Conservation (phyloP, 2,113 vertebrate species). For the Catharus fuscescens region DNA sequence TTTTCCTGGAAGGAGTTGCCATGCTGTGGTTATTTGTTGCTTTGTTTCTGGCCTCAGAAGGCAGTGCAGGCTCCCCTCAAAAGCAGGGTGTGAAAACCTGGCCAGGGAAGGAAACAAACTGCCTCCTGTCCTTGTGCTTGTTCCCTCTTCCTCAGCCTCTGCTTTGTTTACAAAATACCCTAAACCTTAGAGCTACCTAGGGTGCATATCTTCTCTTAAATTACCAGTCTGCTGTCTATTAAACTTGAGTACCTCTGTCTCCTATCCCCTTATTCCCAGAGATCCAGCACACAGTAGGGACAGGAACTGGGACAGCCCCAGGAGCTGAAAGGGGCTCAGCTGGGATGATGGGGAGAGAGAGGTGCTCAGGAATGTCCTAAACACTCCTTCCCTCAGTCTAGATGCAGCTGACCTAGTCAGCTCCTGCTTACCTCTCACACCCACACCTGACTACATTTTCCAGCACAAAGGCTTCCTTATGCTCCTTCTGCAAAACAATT, state of each 20-base stretch:
- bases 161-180: neutral
- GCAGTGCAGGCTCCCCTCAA: neutral
- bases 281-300: neutral
- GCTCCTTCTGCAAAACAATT: neutral
- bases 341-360: neutral
- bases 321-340: neutral
- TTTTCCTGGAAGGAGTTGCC: neutral
- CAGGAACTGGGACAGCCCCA: neutral
- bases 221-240: neutral
- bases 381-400: neutral
- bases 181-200: neutral
- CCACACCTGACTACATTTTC: neutral
- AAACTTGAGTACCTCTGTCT: neutral
- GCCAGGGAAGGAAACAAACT: neutral
- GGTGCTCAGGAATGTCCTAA: neutral
- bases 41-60: neutral
- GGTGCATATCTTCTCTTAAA: neutral
- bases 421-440: neutral
- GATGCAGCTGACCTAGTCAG: neutral
- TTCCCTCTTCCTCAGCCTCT: too few species aligned
- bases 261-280: fast-evolving
- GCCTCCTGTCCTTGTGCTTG: too few species aligned
- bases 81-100: neutral
- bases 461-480: neutral
- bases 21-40: neutral